phyloP scores from a whole-genome alignment of 2,113 vertebrate species.

The Salvator merianae region DNA sequence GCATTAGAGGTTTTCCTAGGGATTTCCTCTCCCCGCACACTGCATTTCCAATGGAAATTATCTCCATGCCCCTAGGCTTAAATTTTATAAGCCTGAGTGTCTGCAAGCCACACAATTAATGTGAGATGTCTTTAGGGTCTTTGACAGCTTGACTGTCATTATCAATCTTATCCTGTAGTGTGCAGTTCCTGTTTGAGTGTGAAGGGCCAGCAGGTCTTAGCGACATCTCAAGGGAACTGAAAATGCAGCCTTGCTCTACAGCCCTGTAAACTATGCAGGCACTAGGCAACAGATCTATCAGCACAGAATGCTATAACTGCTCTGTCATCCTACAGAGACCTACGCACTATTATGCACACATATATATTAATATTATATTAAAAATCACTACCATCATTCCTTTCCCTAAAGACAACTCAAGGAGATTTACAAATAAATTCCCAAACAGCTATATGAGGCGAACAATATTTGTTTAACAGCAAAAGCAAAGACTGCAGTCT shows the following conservation, averaged over 20 bases:
- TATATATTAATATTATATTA: not conserved
- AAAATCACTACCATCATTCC: slow-evolving; percentile 14
- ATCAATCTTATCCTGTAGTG: not conserved
- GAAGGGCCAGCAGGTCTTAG: not conserved
- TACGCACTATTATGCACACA: not conserved
- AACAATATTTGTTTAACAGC: slow-evolving; percentile 45
- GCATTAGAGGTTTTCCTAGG: no score
- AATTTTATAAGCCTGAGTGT: not conserved
- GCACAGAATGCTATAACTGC: not conserved
- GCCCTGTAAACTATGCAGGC: not conserved
- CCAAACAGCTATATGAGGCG: not conserved
- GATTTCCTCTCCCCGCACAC: no score
- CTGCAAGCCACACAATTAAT: not conserved
- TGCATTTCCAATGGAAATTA: no score
- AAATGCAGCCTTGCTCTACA: not conserved
- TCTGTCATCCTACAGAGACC: not conserved
- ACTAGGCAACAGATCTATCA: not conserved
- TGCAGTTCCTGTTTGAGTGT: not conserved
- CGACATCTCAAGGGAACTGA: not conserved
- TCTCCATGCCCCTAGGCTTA: no score
- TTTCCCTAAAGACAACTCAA: not conserved
- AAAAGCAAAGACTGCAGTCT: slow-evolving; percentile 33
- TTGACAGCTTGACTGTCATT: not conserved
- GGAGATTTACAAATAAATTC: slow-evolving; percentile 42
- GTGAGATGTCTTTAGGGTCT: not conserved